Conservation (phyloP, 2,113 vertebrate species). For the Illadopsis cleaveri region DNA sequence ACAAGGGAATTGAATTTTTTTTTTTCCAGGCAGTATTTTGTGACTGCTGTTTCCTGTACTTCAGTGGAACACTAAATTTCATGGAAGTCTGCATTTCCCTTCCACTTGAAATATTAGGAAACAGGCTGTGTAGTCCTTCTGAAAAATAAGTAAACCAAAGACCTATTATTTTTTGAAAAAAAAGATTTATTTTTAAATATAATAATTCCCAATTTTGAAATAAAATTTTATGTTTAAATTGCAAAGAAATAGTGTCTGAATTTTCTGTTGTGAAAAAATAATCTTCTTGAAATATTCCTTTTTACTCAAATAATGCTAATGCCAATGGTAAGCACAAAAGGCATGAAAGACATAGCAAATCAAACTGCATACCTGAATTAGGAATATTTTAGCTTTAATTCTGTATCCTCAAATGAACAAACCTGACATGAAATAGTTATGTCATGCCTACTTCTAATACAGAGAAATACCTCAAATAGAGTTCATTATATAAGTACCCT, state of each 20-base stretch:
- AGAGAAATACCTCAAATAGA: background rate
- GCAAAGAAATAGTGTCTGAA: background rate
- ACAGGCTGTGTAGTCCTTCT: background rate
- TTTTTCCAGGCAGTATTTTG: background rate
- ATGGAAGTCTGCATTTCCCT: background rate
- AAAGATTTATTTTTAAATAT: background rate
- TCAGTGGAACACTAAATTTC: background rate
- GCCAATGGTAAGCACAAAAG: background rate
- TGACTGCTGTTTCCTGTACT: background rate
- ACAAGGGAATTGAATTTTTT: conserved; percentile 13
- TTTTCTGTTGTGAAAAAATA: background rate
- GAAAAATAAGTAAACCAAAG: background rate
- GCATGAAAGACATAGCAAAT: background rate
- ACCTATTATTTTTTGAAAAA: background rate
- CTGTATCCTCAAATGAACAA: background rate
- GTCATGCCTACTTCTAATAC: background rate
- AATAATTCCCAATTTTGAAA: background rate
- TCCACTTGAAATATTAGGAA: background rate
- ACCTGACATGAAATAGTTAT: background rate
- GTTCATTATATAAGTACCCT: background rate
- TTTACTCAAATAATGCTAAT: background rate
- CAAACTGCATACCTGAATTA: background rate
- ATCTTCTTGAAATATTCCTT: background rate
- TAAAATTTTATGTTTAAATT: background rate
- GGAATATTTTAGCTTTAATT: background rate